A percentile compares a stretch with the other conserved stretches of the same genome.
Evolutionary conservation across 1,140 invertebrate genomes (phyloP).

Genomic region (Formica selysi): DNA sequence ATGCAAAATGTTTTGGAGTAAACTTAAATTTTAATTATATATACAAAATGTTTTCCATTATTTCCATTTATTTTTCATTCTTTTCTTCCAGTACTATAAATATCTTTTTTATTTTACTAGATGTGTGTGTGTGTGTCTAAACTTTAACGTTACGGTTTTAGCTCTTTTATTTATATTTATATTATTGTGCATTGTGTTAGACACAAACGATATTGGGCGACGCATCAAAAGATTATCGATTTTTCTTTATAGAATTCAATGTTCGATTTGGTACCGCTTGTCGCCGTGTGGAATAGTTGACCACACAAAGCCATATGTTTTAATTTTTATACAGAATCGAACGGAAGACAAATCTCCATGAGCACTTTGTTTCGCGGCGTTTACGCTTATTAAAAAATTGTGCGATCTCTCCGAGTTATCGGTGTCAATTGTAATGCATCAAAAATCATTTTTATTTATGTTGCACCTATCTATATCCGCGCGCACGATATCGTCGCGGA

Average conservation of each 20-base stretch:
- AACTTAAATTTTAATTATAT: not conserved
- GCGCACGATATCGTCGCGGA: not conserved
- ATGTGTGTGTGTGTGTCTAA: too few species aligned
- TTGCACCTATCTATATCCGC: slow-evolving; percentile 18
- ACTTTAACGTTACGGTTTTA: not conserved
- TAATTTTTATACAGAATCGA: slow-evolving; percentile 40
- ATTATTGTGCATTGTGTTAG: not conserved
- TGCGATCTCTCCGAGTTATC: not conserved
- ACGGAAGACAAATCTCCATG: slow-evolving; percentile 20
- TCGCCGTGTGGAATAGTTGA: not conserved
- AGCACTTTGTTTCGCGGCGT: not conserved
- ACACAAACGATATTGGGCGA: not conserved
- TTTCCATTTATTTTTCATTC: not conserved
- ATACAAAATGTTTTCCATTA: not conserved
- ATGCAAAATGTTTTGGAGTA: not conserved
- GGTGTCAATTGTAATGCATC: not conserved
- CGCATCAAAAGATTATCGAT: slow-evolving; percentile 40
- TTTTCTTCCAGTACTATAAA: not conserved
- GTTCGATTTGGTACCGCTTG: not conserved
- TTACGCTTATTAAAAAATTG: slow-evolving; percentile 51
- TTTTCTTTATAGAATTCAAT: slow-evolving; percentile 30
- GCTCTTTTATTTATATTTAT: not conserved
- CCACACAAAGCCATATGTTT: slow-evolving; percentile 33
- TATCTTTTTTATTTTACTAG: not conserved
- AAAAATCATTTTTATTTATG: slow-evolving; percentile 50